Base-by-base conservation (phyloP, 2,113 vertebrate species). In the Ochotona princeps region DNA sequence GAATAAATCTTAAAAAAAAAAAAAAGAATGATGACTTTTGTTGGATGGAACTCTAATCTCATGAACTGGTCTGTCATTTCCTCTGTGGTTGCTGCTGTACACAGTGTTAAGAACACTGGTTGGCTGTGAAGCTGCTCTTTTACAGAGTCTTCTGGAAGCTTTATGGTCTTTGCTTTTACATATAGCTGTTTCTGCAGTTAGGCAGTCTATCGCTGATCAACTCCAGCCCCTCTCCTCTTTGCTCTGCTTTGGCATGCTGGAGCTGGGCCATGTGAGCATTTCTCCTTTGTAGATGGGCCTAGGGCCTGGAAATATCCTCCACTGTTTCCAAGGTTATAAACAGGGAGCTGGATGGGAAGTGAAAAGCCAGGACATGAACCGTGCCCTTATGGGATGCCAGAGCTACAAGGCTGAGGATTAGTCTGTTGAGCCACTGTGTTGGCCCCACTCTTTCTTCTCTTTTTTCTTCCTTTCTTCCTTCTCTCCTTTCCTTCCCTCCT, bases 1-100 rank as follows among this genome's bases (percentile, higher is more conserved):
- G n/a, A n/a, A n/a, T n/a, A n/a, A n/a, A n/a, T n/a, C n/a, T n/a
- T n/a, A n/a, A n/a, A n/a, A n/a, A n/a, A n/a, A n/a, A n/a, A n/a
- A n/a, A n/a, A n/a, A 54, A 25, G 51, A 44, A 44, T 44, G 26
- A 65, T 21, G 21, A 49, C 35, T 79, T 51, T 61, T 74, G 35
- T 73, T 54, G 35, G 66, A 72, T 21, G 83, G 35, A 75, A n/a
- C 32, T 91, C 88, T 51, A 83, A 86, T n/a, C 78, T 88, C 32
- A 38, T 28, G 61, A 88, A 80, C 67, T 28, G 26, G 75, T 67
- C 26, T 28, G 14, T 89, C 38, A 51, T 74, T 85, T 92, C 26
- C 51, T 67, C 83, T 80, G 73, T n/a, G 15, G 17, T 35, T 81
- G 61, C 12, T 35, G 11, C 25, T 47, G 1, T 54, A 69, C n/a